Base-by-base conservation (phyloP, 1,140 invertebrate genomes). In the Neodiprion lecontei region DNA sequence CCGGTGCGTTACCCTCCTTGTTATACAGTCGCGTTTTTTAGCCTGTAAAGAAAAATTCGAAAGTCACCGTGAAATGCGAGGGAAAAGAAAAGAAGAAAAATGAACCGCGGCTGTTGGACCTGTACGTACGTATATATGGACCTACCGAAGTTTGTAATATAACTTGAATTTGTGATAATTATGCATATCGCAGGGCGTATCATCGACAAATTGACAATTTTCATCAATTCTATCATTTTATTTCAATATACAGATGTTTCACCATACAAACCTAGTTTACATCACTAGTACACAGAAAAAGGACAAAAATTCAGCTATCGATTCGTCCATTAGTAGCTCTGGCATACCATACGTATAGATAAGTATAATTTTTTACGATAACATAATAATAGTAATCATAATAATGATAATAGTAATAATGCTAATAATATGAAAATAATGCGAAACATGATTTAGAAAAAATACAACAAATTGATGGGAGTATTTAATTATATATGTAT, bases 251-350 rank as follows among this genome's bases (percentile, higher is more conserved):
- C 53, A 61, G 17, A 23, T 47, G 67, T 69, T 47, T 69, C 67
- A 69, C 67, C 67, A 69, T 69, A 69, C 67, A 69, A 69, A 69
- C 67, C 21, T 69, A 69, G 67, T 69, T 69, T 14, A 69, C 12
- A 21, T 21, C 11, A 47, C 11, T 12, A 11, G 17, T 23, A 47
- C 17, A 69, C 67, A 69, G 11, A 23, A 69, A 65, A 69, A 69
- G 10, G 67, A 69, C 67, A 14, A 65, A 65, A 65, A 65, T 14
- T 65, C 17, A 14, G 61, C 12, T 17, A 21, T 14, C n/a, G 40
- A 23, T 69, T 65, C 67, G 67, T 47, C 40, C 61, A 21, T 69
- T 23, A 23, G 40, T 69, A 69, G 67, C 21, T 21, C 40, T 21
- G 10, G 4, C 11, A 21, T 12, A 11, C 67, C 7, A 12, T 69